Conservation (phyloP, 2,888 invertebrate genomes). For the Lottia gigantea region DNA sequence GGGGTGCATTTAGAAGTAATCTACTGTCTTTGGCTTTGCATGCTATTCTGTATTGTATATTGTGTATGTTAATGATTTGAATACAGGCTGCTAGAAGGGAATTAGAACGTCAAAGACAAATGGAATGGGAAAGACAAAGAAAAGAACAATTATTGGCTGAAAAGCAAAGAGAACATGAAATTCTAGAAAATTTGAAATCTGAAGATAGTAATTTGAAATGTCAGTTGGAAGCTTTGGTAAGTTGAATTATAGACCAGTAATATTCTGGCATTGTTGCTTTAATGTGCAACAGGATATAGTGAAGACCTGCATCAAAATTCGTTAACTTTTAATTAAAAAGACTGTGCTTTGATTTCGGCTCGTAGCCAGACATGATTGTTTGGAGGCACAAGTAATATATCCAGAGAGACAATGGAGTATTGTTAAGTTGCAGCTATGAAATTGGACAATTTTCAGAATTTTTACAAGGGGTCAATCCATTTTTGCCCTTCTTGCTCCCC, state of each 20-base stretch:
- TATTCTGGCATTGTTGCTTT: too few relatives aligned
- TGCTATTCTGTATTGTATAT: not conserved
- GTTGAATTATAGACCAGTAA: slow-evolving; percentile 21
- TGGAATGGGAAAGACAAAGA: slow-evolving; percentile 96
- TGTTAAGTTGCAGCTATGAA: too few relatives aligned
- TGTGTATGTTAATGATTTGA: not conserved
- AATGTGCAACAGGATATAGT: too few relatives aligned
- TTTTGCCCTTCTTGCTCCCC: too few relatives aligned
- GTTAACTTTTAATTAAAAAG: not conserved
- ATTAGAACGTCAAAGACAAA: slow-evolving; percentile 92
- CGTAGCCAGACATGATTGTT: too few relatives aligned
- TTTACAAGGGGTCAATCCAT: too few relatives aligned
- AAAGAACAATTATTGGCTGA: slow-evolving; percentile 84
- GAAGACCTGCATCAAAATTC: not conserved
- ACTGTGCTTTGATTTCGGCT: too few relatives aligned
- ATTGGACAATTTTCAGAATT: too few relatives aligned
- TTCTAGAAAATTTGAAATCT: slow-evolving; percentile 57
- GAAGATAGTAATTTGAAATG: slow-evolving; percentile 59
- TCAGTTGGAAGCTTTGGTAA: slow-evolving; percentile 68
- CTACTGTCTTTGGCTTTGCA: too few relatives aligned
- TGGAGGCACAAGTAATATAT: too few relatives aligned
- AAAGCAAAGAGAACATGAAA: slow-evolving; percentile 61
- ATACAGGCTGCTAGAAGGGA: slow-evolving; percentile 75
- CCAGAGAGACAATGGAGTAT: too few relatives aligned
- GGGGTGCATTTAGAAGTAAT: too few relatives aligned